Base-by-base conservation (phyloP, 2,113 vertebrate genomes). In the Lepus timidus region DNA sequence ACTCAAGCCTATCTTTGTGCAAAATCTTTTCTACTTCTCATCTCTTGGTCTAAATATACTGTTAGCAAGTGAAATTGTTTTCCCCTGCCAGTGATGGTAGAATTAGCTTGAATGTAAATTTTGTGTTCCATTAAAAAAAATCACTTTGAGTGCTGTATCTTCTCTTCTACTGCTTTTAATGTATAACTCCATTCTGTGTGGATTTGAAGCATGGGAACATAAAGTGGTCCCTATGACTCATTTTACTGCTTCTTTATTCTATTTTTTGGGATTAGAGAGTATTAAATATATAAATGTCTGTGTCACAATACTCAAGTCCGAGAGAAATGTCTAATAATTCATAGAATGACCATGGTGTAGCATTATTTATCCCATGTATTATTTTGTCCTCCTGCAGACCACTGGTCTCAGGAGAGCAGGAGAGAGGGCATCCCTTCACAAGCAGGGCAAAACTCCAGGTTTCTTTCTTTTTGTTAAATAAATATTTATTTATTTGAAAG, bases 31-130 rank as follows among this genome's bases (percentile, higher is more conserved):
- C 62, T 20, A 79, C 27, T n/a, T 85, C 61, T 86, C 62, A 95
- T 90, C 51, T 90, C 22, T 93, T 64, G 51, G 20, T 61, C 12
- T 90, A 92, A 87, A 67, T 79, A 36, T 74, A 74, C 80, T 91
- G 91, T 82, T 81, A 86, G 44, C 58, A 85, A 79, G n/a, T 93
- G 81, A 79, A 84, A 79, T 12, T 0, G 20, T 25, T 67, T 76
- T 95, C 88, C 71, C 17, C 51, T 70, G 39, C 16, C 31, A 87
- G 68, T 78, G 52, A 55, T 88, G 16, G 73, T 90, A 76, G 62
- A 90, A 87, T 90, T 71, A 64, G n/a, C 39, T 81, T 87, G 61
- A 82, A 87, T 93, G 36, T 87, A 78, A 71, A 78, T 85, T 95
- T 93, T 23, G 3, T 70, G 31, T 81, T 89, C 70, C 76, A 39